Conservation (phyloP, 2,113 vertebrate genomes). For the Anoura caudifer region DNA sequence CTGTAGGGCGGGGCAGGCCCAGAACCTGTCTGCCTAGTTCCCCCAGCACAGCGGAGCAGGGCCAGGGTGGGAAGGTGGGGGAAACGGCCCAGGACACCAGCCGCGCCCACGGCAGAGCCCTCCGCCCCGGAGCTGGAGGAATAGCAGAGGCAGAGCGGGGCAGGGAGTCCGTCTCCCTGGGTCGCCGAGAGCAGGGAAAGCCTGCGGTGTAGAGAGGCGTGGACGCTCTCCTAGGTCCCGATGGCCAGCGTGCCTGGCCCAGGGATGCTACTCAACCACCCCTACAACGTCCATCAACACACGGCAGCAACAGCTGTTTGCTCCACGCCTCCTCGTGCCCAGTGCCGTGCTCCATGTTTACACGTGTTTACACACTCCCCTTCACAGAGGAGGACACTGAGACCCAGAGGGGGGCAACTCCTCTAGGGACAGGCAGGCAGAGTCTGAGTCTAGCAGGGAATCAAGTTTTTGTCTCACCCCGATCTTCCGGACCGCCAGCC, state of each 20-base stretch:
- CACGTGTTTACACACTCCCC: not conserved
- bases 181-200: rapidly evolving
- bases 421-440: not conserved
- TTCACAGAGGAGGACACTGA: not conserved
- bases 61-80: not conserved
- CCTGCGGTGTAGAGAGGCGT: not conserved
- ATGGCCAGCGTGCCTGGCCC: not conserved
- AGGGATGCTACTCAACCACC: not conserved
- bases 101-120: not conserved
- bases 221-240: not conserved
- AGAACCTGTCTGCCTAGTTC: slow-evolving; percentile 63
- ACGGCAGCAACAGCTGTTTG: rapidly evolving
- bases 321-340: not conserved
- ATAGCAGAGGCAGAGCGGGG: not conserved
- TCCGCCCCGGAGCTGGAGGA: not conserved
- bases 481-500: not conserved
- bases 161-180: not conserved
- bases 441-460: not conserved
- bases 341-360: rapidly evolving
- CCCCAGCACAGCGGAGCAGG: not conserved
- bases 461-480: not conserved
- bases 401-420: not conserved
- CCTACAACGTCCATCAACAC: not conserved
- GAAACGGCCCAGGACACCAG: not conserved
- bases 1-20: not conserved